Evolutionary conservation across 2,797 vertebrate species (phyloP), one percentile per base, ranked within the genome.

Genomic region (Melanotaenia boesemani): DNA sequence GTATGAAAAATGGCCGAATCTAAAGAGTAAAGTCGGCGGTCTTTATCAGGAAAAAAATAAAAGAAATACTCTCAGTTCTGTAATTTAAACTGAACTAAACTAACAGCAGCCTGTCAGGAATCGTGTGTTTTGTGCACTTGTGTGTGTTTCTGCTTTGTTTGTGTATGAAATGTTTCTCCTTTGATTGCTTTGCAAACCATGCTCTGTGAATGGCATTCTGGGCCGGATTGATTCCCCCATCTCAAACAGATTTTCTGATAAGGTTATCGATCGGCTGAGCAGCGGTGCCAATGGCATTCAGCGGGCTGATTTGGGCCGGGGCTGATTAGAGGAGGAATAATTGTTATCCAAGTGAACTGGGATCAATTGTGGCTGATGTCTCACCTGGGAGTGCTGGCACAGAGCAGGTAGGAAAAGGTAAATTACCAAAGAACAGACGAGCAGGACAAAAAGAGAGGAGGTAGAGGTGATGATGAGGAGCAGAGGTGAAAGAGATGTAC

Each of bases 301-400:
- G 95, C 94, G 88, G 96, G 96, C 94, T 93, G 94, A 96, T 86
- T 87, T 89, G 85, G 88, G 95, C 95, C 92, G 93, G 92, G 72
- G 91, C 96, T 97, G 97, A 98, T 98, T 97, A 96, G 94, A 94
- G 95, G 93, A 94, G 96, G 96, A 97, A 96, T 97, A 97, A 97
- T 96, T 96, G 96, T 98, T 97, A 97, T 98, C 96, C 95, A 93
- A 93, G 89, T 92, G 93, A 95, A 95, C 94, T 86, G 89, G 92
- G 95, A 98, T 98, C 97, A 97, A 98, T 97, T 90, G 95, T 73
- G 93, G 93, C 89, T 96, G 96, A 96, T 95, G 94, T 87, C 84
- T 90, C 88, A 87, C 79, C 85, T 86, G 89, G 88, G 90, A 89
- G 79, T 20, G 74, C 73, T 13, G 74, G 64, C 74, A 86, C 74